phyloP scores from a whole-genome alignment of 2,888 invertebrate species.

The Ephialtes manifestator region DNA sequence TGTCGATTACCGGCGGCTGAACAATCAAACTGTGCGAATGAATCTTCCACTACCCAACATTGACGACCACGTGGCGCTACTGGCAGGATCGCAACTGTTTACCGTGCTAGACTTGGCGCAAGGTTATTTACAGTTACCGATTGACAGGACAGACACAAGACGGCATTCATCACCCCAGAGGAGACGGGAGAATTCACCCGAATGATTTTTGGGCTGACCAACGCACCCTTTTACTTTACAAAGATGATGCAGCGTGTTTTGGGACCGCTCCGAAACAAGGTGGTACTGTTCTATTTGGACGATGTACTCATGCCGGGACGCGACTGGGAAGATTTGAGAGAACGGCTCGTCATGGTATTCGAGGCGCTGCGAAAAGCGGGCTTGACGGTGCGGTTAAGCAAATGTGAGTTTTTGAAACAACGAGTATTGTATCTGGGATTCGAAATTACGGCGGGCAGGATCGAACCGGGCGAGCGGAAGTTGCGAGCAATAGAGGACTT shows the following conservation, averaged over 20 bases:
- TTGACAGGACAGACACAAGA: conserved; percentile 61
- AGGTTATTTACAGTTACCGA: conserved; percentile 51
- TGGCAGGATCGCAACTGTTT: conserved; percentile 18
- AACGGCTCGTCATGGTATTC: conserved; percentile 70
- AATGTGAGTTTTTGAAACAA: conserved; percentile 74
- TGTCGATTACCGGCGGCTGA: conserved; percentile 56
- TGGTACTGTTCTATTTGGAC: conserved; percentile 76
- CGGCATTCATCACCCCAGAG: conserved; percentile 66
- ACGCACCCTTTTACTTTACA: conserved; percentile 74
- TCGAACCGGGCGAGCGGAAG: conserved; percentile 72
- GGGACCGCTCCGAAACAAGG: conserved; percentile 61
- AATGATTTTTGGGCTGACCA: conserved; percentile 76
- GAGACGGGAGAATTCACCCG: conserved; percentile 71
- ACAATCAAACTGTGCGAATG: conserved; percentile 44
- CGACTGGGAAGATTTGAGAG: conserved; percentile 71
- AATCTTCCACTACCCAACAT: conserved; percentile 51
- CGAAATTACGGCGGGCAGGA: conserved; percentile 57
- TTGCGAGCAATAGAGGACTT: conserved; percentile 66
- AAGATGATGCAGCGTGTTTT: conserved; percentile 49
- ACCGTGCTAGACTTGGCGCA: conserved; percentile 42
- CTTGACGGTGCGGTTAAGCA: conserved; percentile 73
- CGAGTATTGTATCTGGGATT: conserved; percentile 77
- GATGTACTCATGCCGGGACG: conserved; percentile 74
- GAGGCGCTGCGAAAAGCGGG: conserved; percentile 69
- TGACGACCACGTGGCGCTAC: conserved; percentile 50